These are phyloP conservation scores for Leuciscus idus DNA, from an alignment of 2,113 vertebrate species.

Conservation along the genomic window DNA sequence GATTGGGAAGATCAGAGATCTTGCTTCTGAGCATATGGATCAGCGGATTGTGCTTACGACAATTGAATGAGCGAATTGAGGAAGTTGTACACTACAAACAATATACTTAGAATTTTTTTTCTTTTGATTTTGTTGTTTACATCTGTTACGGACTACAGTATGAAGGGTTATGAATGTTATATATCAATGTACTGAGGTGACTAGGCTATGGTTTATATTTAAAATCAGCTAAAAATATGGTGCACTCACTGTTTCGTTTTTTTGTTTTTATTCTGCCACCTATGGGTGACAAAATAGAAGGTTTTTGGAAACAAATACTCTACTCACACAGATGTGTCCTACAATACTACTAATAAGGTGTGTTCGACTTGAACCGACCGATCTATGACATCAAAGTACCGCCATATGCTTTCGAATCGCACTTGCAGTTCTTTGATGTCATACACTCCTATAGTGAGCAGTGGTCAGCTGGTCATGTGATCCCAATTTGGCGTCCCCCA, in stretches of 20 bases:
- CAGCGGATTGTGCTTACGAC: neutral
- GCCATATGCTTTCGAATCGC: no score
- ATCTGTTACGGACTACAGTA: constrained; percentile 45
- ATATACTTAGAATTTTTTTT: neutral
- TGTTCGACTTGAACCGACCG: no score
- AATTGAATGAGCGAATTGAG: constrained; percentile 37
- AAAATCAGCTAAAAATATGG: neutral
- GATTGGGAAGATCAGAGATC: constrained; percentile 41
- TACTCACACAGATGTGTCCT: neutral
- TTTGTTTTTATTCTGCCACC: neutral
- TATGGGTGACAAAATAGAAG: neutral
- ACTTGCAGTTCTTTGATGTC: no score
- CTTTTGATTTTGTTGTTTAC: constrained; percentile 50
- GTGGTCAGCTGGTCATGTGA: no score
- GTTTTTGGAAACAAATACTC: neutral
- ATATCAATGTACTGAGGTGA: constrained; percentile 30
- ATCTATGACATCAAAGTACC: no score
- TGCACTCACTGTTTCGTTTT: neutral
- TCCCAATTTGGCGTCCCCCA: neutral
- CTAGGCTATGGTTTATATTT: neutral
- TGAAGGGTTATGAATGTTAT: constrained; percentile 36
- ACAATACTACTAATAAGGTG: neutral
- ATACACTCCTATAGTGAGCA: no score
- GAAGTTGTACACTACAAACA: constrained; percentile 27
- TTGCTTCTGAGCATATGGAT: neutral